Evolutionary conservation across 35 echinoderm and acorn worm genomes (phyloP), one percentile per base, ranked within the genome.

Genomic region (Acanthaster planci): DNA sequence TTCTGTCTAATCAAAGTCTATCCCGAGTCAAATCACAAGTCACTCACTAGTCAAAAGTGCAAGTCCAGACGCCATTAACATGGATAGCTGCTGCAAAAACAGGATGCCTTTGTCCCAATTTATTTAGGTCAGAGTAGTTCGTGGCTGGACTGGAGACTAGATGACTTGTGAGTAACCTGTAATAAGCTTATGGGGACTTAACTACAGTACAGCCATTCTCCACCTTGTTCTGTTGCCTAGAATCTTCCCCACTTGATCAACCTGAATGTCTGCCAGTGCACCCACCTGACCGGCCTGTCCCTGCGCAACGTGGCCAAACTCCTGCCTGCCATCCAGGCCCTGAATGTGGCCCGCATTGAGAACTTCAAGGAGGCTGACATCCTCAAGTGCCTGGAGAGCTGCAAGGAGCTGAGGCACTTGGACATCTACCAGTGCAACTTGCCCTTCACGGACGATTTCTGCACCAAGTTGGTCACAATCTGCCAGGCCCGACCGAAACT

Each of bases 231-330:
- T 67, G 1, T 85, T 68, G 76, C 75, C 8, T 47, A 89, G 87
- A 89, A 79, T 16, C 87, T 89, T 40, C 57, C 87, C 52, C 8
- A 82, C 10, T 78, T 89, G 21, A 81, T 32, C 19, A 42, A 42
- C 55, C 79, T 89, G 12, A 89, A 89, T 64, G 55, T 89, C 7
- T 82, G 52, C 57, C 39, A 36, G 18, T 89, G 87, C 60, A 82
- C 19, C 14, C 87, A 89, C 79, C 55, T 89, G 37, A 89, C 87
- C 10, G 31, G 51, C 52, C 17, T 36, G 27, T 82, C 87, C 16
- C 79, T 89, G 27, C 87, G 79, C 29, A 67, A 78, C 51, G 81
- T 89, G 38, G 21, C 78, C 27, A 89, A 82, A 37, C 79, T 51
- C 23, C 56, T 80, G 5, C 87, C 78, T 7, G 57, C 44, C 52